Base-by-base conservation (phyloP, 2,888 invertebrate genomes). In the Temnothorax unifasciatus region DNA sequence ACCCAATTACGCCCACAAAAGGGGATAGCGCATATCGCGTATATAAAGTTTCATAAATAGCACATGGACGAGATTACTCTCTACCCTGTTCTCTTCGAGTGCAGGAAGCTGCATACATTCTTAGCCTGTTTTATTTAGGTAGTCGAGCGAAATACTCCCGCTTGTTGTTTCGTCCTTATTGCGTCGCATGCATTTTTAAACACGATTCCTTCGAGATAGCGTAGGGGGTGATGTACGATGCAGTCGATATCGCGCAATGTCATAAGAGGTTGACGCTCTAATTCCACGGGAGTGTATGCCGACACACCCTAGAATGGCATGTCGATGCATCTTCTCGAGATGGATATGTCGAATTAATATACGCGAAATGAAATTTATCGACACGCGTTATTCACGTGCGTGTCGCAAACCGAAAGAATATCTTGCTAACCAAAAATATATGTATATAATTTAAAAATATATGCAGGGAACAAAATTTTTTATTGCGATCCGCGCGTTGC, bases 321-420 rank as follows among this genome's bases (percentile, higher is more conserved):
- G 75, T 81, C 86, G 82, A 86, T 86, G 82, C 81, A 85, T 86
- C 85, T 86, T 84, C 76, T 63, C 66, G 68, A 54, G 81, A 79
- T 85, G 85, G 85, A 86, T 85, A 85, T 73, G 85, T 86, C 74
- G 86, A 82, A 85, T 85, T 86, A 86, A 86, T 86, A 86, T 82
- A 82, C 64, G 85, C 25, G 79, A 69, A 79, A 84, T 85, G 68
- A 69, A 84, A 84, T 86, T 86, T 86, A 86, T 84, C 84, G 84
- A 63, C 69, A 44, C 41, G 79, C 61, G 59, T 79, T 66, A 66
- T 15, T 44, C 44, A 8, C 64, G n/a, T n/a, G 41, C 63, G 52
- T 64, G 52, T 64, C 41, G 44, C 64, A 41, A 63, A 44, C 50
- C 44, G 52, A 63, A 77, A 75, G 63, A 25, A 52, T 64, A 54